phyloP scores from a whole-genome alignment of 2,113 vertebrate species.

The Sterrhoptilus dennistouni region DNA sequence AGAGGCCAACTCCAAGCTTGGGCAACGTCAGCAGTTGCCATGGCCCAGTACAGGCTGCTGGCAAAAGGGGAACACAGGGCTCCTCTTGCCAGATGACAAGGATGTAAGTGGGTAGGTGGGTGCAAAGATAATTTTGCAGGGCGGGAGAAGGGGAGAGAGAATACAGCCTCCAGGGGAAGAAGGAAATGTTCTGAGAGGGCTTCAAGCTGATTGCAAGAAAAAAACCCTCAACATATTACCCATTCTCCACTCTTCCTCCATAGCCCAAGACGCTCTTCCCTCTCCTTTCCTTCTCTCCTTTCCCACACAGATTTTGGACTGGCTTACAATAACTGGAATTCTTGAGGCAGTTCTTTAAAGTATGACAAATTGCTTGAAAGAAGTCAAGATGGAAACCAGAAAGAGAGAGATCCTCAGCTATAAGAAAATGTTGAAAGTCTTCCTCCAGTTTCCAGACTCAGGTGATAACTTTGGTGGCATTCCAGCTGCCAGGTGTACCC shows the following conservation, averaged over 20 bases:
- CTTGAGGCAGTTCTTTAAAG: background rate
- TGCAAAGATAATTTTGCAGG: background rate
- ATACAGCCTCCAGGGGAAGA: background rate
- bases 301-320: background rate
- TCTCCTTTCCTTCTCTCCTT: background rate
- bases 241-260: background rate
- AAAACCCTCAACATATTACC: background rate
- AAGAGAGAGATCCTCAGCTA: background rate
- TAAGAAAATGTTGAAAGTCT: background rate
- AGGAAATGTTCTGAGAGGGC: background rate
- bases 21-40: background rate
- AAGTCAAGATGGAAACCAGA: background rate
- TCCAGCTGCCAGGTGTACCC: background rate
- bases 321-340: background rate
- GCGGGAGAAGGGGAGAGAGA: background rate
- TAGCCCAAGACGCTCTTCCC: background rate
- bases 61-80: background rate
- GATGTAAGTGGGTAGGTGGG: background rate
- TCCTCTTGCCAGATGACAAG: background rate
- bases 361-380: background rate
- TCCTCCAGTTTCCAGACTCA: background rate
- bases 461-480: background rate
- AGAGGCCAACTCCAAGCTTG: accelerated
- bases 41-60: background rate
- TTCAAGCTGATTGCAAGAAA: background rate